Percentiles rank a stretch among this genome's conserved stretches.
These are phyloP conservation scores for Nymphalis polychloros DNA, from an alignment of 2,888 invertebrate genomes.

Conservation along the genomic window DNA sequence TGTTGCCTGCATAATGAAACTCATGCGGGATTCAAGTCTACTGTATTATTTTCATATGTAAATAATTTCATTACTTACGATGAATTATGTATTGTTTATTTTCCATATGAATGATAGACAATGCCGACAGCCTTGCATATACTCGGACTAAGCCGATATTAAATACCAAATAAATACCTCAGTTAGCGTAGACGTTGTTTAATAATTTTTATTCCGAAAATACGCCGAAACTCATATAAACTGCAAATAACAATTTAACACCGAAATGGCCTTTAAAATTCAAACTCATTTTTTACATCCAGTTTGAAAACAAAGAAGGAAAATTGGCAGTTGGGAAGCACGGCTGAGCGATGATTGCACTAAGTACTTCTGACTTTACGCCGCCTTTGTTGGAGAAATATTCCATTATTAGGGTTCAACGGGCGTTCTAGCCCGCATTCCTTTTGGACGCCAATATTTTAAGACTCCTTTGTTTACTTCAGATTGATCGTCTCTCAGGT, in stretches of 20 bases:
- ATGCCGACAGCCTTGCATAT: not conserved
- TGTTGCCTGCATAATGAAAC: conserved; percentile 1
- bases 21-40: conserved; percentile 6
- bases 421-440: conserved; percentile 31
- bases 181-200: not conserved
- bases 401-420: conserved; percentile 47
- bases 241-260: conserved; percentile 38
- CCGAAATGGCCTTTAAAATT: conserved; percentile 49
- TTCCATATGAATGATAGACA: not conserved
- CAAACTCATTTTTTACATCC: conserved; percentile 55
- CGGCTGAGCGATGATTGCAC: conserved; percentile 53
- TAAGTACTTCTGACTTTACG: conserved; percentile 49
- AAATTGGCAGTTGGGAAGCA: conserved; percentile 62
- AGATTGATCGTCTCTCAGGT: conserved; percentile 39
- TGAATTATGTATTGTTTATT: conserved; percentile 25
- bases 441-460: conserved; percentile 35
- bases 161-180: not conserved
- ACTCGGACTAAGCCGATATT: not conserved
- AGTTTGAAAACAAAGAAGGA: conserved; percentile 63
- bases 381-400: conserved; percentile 51
- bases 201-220: not conserved
- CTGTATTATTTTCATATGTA: conserved; percentile 12
- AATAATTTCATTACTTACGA: conserved; percentile 21
- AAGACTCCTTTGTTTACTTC: conserved; percentile 39
- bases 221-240: conserved; percentile 16